Evolutionary conservation across 2,113 vertebrate genomes (phyloP).

Genomic region (Phycodurus eques): DNA sequence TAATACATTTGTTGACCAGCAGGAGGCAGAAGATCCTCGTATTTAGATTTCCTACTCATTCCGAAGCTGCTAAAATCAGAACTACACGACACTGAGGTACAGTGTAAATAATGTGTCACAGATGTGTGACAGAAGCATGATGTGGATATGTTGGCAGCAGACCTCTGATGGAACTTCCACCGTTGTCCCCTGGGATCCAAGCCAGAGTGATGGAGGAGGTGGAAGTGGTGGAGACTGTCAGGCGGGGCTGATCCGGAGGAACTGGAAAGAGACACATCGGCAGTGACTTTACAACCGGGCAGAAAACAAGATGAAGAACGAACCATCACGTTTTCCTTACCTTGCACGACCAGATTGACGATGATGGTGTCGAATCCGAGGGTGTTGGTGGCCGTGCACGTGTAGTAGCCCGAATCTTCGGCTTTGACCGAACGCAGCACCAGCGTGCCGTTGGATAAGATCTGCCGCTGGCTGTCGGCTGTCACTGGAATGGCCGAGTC

Average conservation of each 20-base stretch:
- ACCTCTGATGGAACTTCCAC: conserved; percentile 83
- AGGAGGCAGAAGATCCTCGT: conserved; percentile 47
- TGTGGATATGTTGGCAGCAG: neutral
- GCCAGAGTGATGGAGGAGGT: conserved; percentile 94
- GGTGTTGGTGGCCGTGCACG: conserved; percentile 95
- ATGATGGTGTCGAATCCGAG: conserved; percentile 98
- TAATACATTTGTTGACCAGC: conserved; percentile 38
- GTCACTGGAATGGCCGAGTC: conserved; percentile 88
- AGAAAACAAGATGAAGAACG: neutral
- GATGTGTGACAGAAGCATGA: neutral
- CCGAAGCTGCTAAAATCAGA: conserved; percentile 20
- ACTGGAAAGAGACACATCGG: conserved; percentile 67
- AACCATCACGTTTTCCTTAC: conserved; percentile 61
- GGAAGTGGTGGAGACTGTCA: conserved; percentile 96
- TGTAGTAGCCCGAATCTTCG: conserved; percentile 97
- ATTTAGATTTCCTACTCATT: conserved; percentile 1
- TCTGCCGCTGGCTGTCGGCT: conserved; percentile 85
- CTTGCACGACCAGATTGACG: conserved; percentile 95
- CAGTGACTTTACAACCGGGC: conserved; percentile 8
- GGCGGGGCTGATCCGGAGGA: conserved; percentile 93
- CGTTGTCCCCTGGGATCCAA: conserved; percentile 98
- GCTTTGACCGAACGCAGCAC: conserved; percentile 92
- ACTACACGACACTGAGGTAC: conserved; percentile 8
- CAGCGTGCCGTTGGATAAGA: conserved; percentile 89
- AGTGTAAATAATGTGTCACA: neutral